phyloP scores from a whole-genome alignment of 2,113 vertebrate genomes.

The Carassius carassius region DNA sequence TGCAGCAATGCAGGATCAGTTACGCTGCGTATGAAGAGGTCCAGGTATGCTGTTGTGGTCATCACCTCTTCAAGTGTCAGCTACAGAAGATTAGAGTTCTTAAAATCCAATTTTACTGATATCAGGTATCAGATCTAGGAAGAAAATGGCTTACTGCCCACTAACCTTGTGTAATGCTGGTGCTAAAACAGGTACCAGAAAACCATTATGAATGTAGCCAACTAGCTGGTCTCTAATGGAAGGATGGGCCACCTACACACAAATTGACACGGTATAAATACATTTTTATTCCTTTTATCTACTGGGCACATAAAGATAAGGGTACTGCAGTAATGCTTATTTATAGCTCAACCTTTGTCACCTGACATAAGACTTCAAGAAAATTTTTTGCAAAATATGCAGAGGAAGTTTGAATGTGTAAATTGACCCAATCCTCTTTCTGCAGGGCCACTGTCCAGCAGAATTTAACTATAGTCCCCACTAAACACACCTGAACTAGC shows the following conservation, averaged over 20 bases:
- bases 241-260: slow-evolving; percentile 85
- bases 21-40: slow-evolving; percentile 90
- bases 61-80: slow-evolving; percentile 95
- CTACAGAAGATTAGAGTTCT: slow-evolving; percentile 64
- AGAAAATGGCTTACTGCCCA: not conserved
- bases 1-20: slow-evolving; percentile 90
- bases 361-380: not conserved
- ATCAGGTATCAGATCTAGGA: not conserved
- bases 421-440: not conserved
- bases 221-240: slow-evolving; percentile 91
- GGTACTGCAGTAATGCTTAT: not conserved
- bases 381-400: too few species aligned
- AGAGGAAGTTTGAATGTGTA: not conserved
- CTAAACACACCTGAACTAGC: not conserved
- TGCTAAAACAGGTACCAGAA: slow-evolving; percentile 93
- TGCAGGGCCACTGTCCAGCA: too few species aligned
- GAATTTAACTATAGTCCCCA: not conserved
- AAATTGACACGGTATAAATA: not conserved
- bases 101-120: not conserved
- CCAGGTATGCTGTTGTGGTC: slow-evolving; percentile 94
- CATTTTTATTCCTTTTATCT: not conserved
- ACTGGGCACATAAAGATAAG: not conserved
- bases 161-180: slow-evolving; percentile 96
- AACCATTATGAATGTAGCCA: slow-evolving; percentile 94
- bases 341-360: slow-evolving; percentile 12